Evolutionary conservation across 2,888 invertebrate species (phyloP).

Genomic region (Agrotis clavis): DNA sequence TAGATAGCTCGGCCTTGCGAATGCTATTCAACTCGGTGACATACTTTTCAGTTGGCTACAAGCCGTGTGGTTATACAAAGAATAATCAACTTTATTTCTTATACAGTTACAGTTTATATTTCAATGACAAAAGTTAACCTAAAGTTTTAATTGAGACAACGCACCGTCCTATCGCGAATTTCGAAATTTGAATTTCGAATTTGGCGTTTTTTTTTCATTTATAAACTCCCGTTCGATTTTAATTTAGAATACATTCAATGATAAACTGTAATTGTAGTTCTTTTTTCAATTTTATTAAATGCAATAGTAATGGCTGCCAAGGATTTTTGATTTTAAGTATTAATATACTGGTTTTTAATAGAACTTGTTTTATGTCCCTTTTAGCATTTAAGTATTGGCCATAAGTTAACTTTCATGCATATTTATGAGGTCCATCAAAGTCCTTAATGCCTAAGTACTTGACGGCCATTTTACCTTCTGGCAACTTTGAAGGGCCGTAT

Average conservation of each 20-base stretch:
- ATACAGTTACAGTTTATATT: constrained; percentile 56
- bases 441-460: constrained; percentile 8
- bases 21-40: constrained; percentile 90
- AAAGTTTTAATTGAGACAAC: constrained; percentile 82
- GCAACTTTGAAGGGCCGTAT: background rate
- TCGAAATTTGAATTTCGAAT: constrained; percentile 86
- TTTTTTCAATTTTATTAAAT: constrained; percentile 28
- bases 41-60: constrained; percentile 90
- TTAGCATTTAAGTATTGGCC: constrained; percentile 20
- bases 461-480: constrained; percentile 22
- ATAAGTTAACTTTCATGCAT: constrained; percentile 28
- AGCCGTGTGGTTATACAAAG: constrained; percentile 78
- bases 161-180: constrained; percentile 83
- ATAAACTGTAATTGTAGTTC: constrained; percentile 20
- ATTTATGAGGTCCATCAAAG: constrained; percentile 38
- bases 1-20: constrained; percentile 89
- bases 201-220: constrained; percentile 81
- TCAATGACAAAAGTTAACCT: constrained; percentile 41
- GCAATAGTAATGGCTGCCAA: constrained; percentile 13
- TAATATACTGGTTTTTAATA: constrained; percentile 33
- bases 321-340: constrained; percentile 16
- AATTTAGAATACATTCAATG: constrained; percentile 44
- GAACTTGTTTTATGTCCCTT: constrained; percentile 1
- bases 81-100: constrained; percentile 74
- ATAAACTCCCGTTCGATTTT: constrained; percentile 31